Evolutionary conservation across 2,888 invertebrate species (phyloP).

Genomic region (Atethmia centrago): DNA sequence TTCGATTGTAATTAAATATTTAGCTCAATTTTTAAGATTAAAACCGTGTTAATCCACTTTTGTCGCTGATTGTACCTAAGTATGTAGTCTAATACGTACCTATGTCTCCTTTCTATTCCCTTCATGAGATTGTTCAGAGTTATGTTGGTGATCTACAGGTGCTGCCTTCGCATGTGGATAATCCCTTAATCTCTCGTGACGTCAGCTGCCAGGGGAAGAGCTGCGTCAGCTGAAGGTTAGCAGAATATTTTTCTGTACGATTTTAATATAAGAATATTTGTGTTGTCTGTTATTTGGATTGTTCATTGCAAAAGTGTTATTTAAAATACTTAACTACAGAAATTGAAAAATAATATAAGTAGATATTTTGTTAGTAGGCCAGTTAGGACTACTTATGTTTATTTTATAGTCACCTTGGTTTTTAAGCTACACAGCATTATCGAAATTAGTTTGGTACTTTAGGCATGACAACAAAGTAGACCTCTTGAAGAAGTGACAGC

Average conservation of each 20-base stretch:
- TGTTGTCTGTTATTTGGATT: not conserved
- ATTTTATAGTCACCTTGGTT: not conserved
- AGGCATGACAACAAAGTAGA: not conserved
- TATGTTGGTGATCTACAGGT: slow-evolving; percentile 38
- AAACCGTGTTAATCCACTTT: not conserved
- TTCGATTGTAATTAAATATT: not conserved
- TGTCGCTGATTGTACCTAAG: not conserved
- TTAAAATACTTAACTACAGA: not conserved
- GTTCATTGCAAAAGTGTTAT: not conserved
- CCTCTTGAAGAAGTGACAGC: not conserved
- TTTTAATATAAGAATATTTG: slow-evolving; percentile 19
- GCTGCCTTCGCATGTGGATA: slow-evolving; percentile 19
- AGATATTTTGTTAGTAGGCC: not conserved
- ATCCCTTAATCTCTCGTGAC: slow-evolving; percentile 42
- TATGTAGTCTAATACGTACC: not conserved
- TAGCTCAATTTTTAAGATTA: not conserved
- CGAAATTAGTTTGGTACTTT: not conserved
- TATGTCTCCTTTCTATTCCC: not conserved
- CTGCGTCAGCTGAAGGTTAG: not conserved
- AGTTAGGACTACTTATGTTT: not conserved
- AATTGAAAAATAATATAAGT: not conserved
- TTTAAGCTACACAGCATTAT: not conserved
- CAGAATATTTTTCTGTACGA: not conserved
- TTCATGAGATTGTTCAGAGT: slow-evolving; percentile 20
- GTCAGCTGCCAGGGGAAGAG: slow-evolving; percentile 6